Base-by-base conservation (phyloP, 2,888 invertebrate genomes). In the Acronicta leporina region DNA sequence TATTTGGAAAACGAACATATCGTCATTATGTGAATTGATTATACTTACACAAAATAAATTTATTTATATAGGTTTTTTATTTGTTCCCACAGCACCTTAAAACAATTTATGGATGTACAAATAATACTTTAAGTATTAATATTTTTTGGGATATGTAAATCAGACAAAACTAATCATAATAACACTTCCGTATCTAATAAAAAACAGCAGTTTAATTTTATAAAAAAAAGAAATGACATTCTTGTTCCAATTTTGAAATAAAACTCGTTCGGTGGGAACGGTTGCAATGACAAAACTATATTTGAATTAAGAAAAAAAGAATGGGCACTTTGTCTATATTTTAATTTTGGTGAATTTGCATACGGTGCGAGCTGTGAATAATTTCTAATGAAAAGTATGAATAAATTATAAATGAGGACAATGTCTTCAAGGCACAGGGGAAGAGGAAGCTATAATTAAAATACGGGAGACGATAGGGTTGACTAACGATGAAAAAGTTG, bases 371-470 rank as follows among this genome's bases (percentile, higher is more conserved):
- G 80, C 79, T 82, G 79, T 83, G 81, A 85, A 86, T 88, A 83
- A 86, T 86, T 88, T 89, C 81, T 89, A 87, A 89, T 87, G 86
- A 87, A 88, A 89, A 87, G 83, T 84, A 86, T 91, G 91, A 92
- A 94, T 92, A 88, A 88, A 93, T 92, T 93, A 92, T 84, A 73
- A 79, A 73, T 62, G 60, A 81, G 85, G 81, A 91, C 92, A 92
- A 92, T 92, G 86, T 93, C 93, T 93, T 92, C 71, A 80, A 88
- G 87, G 78, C 73, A 79, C 77, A 82, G 82, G 91, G 91, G 91
- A 89, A 84, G 87, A 86, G 86, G 87, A 89, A 86, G 87, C 77
- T 84, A 85, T 92, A 93, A 94, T 94, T 94, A 94, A 94, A 93
- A 91, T 86, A 82, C 80, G 79, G 78, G 66, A 73, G 73, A 63